Evolutionary conservation across 2,888 invertebrate genomes (phyloP).

Genomic region (Cheilosia variabilis): DNA sequence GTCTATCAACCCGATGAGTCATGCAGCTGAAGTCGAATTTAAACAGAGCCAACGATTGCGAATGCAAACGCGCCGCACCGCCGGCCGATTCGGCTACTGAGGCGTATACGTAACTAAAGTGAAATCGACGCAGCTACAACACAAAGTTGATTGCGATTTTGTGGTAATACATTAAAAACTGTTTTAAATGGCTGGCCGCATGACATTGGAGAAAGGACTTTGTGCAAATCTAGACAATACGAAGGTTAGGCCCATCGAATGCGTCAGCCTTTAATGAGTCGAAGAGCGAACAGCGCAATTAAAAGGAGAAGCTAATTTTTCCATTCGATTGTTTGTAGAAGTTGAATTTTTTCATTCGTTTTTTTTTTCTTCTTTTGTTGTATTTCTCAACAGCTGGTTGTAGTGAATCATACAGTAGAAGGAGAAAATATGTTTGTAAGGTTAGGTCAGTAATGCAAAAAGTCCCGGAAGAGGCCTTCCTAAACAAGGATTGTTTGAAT

Average conservation of each 20-base stretch:
- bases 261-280: background rate
- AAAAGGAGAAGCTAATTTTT: too few relatives aligned
- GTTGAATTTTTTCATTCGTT: too few relatives aligned
- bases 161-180: background rate
- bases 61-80: background rate
- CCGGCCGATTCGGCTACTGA: constrained; percentile 26
- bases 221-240: constrained; percentile 8
- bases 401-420: too few relatives aligned
- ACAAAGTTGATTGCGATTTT: constrained; percentile 6
- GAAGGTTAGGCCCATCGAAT: constrained; percentile 23
- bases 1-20: constrained; percentile 67
- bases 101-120: constrained; percentile 70
- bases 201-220: constrained; percentile 19
- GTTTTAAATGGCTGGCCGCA: background rate
- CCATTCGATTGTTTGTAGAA: too few relatives aligned
- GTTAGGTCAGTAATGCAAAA: too few relatives aligned
- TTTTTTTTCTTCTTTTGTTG: too few relatives aligned
- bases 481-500: too few relatives aligned
- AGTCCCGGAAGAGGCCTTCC: too few relatives aligned
- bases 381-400: too few relatives aligned
- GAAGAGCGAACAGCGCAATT: background rate
- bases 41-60: constrained; percentile 33
- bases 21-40: constrained; percentile 24
- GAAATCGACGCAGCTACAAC: constrained; percentile 34
- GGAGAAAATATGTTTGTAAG: too few relatives aligned